Evolutionary conservation across 2,888 invertebrate species (phyloP), one percentile per base, ranked within the genome.

Genomic region (Agrochola circellaris): DNA sequence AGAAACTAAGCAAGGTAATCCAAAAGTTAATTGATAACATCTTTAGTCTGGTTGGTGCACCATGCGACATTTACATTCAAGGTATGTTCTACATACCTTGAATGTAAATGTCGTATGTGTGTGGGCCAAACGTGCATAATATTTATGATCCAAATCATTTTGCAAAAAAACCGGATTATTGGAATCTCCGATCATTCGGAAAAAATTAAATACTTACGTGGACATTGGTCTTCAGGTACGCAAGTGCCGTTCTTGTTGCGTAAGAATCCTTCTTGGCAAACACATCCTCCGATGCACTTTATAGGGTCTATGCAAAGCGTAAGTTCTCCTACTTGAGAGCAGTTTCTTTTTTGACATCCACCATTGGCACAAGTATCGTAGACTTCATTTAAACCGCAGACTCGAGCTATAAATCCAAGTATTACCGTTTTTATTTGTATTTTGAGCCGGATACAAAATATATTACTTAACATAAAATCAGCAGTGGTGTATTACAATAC

Each of bases 311-410:
- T 88, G 71, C 92, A 92, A 9, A 90, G 15, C 2, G 0, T 70
- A 2, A 82, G 84, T 62, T 75, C n/a, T 34, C 61, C 83, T 15
- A 89, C 23, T 73, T 90, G 87, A 0, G 90, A 83, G 69, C 93
- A 93, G 26, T 89, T 87, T 64, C 84, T 86, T 54, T 82, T 90
- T 7, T 87, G 86, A 79, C 92, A 92, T 48, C 91, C 93, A 23
- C 91, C 90, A 51, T 91, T 91, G 1, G 84, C 86, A 30, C 92
- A 92, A 0, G 30, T 58, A 38, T 82, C 82, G 65, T 82, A 88
- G 15, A 86, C 81, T 84, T 92, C 92, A 60, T 91, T 84, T 9
- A 20, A 23, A 17, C 82, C 84, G 54, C 90, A 91, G 30, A 45
- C 56, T 8, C 75, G 74, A 2, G 87, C 90, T 90, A n/a, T 42